A percentile compares a stretch with the other conserved stretches of the same genome.
Evolutionary conservation across 2,888 invertebrate genomes (phyloP).

Genomic region (Synergus japonicus): DNA sequence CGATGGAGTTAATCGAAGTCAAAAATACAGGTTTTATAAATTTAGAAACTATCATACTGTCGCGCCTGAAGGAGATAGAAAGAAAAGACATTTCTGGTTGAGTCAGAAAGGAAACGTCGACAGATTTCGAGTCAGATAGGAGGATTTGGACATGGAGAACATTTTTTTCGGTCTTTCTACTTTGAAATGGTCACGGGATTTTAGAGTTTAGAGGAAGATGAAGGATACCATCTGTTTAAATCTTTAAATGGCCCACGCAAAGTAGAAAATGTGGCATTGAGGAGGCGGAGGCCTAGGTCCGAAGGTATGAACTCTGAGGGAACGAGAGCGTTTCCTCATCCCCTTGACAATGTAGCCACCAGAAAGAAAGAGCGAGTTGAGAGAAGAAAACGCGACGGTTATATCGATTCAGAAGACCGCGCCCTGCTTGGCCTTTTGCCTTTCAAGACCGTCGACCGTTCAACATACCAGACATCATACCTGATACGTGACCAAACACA

Average conservation of each 20-base stretch:
- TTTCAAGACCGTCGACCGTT: not conserved
- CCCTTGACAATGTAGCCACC: slow-evolving; percentile 3
- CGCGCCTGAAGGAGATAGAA: slow-evolving; percentile 10
- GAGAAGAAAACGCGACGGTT: slow-evolving; percentile 17
- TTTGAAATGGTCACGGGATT: slow-evolving; percentile 17
- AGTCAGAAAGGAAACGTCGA: slow-evolving; percentile 9
- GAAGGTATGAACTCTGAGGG: not conserved
- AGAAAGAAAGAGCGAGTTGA: slow-evolving; percentile 33
- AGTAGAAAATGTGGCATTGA: slow-evolving; percentile 9
- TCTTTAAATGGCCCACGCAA: not conserved
- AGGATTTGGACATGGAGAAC: slow-evolving; percentile 1
- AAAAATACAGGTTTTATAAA: slow-evolving; percentile 39
- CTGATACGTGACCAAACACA: slow-evolving; percentile 6
- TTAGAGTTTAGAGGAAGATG: not conserved
- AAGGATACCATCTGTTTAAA: slow-evolving; percentile 8
- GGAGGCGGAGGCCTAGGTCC: slow-evolving; percentile 1
- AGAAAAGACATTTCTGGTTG: not conserved
- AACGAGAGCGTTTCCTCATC: slow-evolving; percentile 26
- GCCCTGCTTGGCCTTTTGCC: slow-evolving; percentile 43
- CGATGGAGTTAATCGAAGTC: not conserved
- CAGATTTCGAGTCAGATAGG: slow-evolving; percentile 13
- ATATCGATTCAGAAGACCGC: slow-evolving; percentile 52
- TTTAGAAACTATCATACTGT: slow-evolving; percentile 32
- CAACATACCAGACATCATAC: not conserved
- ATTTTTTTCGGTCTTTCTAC: slow-evolving; percentile 20